These are phyloP conservation scores for Prosapia bicincta DNA, from an alignment of 2,888 invertebrate species.

Conservation along the genomic window DNA sequence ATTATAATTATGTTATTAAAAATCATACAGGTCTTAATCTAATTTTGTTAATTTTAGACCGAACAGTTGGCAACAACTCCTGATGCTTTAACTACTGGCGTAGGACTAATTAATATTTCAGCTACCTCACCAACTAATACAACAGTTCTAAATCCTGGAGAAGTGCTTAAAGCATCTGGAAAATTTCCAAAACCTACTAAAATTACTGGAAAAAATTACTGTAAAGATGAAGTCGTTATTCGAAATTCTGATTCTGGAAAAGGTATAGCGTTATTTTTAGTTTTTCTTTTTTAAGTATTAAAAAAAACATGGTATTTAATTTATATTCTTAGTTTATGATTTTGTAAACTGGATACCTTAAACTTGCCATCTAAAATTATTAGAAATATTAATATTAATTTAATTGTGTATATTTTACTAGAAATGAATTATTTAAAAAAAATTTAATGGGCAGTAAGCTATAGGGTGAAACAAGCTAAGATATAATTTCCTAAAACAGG, in stretches of 20 bases:
- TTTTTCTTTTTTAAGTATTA: no score
- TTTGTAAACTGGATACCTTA: no score
- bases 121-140: slow-evolving; percentile 37
- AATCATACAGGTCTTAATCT: background rate
- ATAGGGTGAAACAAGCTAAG: no score
- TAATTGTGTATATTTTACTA: no score
- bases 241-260: slow-evolving; percentile 94
- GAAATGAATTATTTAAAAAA: no score
- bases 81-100: slow-evolving; percentile 42
- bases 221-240: slow-evolving; percentile 93
- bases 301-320: no score
- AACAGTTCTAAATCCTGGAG: slow-evolving; percentile 73
- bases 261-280: slow-evolving; percentile 56
- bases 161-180: slow-evolving; percentile 82
- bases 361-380: no score
- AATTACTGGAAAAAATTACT: slow-evolving; percentile 89
- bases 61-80: slow-evolving; percentile 34
- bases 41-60: slow-evolving; percentile 7
- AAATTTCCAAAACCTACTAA: slow-evolving; percentile 86
- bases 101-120: slow-evolving; percentile 1
- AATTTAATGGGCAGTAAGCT: no score
- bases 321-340: no score
- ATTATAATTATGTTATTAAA: background rate
- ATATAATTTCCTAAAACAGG: no score
- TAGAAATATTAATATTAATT: no score